A percentile compares a stretch with the other conserved stretches of the same genome.
Conservation (phyloP, 2,113 vertebrate species). For the Cheilinus undulatus region DNA sequence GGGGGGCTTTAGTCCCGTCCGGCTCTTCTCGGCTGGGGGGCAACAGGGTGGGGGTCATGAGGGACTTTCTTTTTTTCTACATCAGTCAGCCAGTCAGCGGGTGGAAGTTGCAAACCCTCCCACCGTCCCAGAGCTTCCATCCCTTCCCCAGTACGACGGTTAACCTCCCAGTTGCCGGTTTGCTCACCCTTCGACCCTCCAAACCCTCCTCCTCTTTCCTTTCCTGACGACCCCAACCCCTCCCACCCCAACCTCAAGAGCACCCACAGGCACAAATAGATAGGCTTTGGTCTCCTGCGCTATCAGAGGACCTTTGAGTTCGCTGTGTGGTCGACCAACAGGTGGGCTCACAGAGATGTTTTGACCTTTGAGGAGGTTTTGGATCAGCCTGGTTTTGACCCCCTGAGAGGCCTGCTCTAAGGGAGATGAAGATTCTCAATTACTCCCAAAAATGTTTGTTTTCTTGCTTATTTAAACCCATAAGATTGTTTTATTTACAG, state of each 20-base stretch:
- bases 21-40: constrained; percentile 79
- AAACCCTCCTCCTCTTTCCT: constrained; percentile 44
- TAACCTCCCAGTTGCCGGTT: constrained; percentile 70
- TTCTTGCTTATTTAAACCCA: too few species aligned
- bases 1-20: constrained; percentile 87
- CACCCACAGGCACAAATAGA: constrained; percentile 48
- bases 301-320: constrained; percentile 61
- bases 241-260: neutral
- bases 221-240: constrained; percentile 40
- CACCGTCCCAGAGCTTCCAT: neutral
- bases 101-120: constrained; percentile 52
- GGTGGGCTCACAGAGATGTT: constrained; percentile 57
- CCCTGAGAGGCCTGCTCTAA: neutral
- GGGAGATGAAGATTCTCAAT: neutral
- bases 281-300: constrained; percentile 49
- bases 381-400: constrained; percentile 34
- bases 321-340: constrained; percentile 58
- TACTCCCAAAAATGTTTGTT: too few species aligned
- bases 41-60: constrained; percentile 61
- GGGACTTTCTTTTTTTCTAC: constrained; percentile 63
- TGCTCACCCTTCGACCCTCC: constrained; percentile 63
- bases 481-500: too few species aligned
- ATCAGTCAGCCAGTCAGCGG: constrained; percentile 58
- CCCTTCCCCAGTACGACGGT: constrained; percentile 42
- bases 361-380: constrained; percentile 28